These are phyloP conservation scores for Rhegmatorhina hoffmannsi DNA, from an alignment of 2,113 vertebrate genomes.

Conservation along the genomic window DNA sequence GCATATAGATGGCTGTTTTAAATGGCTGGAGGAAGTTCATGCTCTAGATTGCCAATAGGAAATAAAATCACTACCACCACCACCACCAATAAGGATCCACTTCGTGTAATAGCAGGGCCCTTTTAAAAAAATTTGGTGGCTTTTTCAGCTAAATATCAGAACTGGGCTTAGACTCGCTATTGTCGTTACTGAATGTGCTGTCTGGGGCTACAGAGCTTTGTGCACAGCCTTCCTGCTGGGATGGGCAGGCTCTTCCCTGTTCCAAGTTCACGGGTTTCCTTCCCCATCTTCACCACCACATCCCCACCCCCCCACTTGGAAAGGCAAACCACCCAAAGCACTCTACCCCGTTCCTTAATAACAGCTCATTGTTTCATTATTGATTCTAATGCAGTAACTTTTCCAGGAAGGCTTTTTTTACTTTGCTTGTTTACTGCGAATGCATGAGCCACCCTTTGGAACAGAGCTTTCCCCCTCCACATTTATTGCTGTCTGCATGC, in stretches of 20 bases:
- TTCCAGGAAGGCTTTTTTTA: neutral
- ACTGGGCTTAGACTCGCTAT: fast-evolving
- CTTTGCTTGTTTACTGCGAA: neutral
- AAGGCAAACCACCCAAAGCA: neutral
- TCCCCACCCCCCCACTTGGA: neutral
- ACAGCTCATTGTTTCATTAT: neutral
- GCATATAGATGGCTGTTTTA: neutral
- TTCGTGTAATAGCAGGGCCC: fast-evolving
- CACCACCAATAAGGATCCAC: fast-evolving
- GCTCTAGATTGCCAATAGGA: neutral
- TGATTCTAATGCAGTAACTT: neutral
- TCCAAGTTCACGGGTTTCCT: neutral
- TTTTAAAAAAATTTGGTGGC: neutral
- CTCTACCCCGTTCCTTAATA: neutral
- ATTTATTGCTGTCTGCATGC: neutral
- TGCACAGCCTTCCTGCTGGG: neutral
- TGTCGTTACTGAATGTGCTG: neutral
- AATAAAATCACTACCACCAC: neutral
- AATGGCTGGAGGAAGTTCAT: neutral
- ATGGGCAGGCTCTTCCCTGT: neutral
- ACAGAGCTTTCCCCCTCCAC: neutral
- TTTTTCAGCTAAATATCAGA: neutral
- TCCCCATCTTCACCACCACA: neutral
- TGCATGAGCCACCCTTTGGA: neutral
- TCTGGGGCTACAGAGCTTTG: neutral